Percentiles rank a stretch among this genome's conserved stretches.
These are phyloP conservation scores for Ascidia mentula DNA, from an alignment of 23 tunicate genomes.

Conservation along the genomic window DNA sequence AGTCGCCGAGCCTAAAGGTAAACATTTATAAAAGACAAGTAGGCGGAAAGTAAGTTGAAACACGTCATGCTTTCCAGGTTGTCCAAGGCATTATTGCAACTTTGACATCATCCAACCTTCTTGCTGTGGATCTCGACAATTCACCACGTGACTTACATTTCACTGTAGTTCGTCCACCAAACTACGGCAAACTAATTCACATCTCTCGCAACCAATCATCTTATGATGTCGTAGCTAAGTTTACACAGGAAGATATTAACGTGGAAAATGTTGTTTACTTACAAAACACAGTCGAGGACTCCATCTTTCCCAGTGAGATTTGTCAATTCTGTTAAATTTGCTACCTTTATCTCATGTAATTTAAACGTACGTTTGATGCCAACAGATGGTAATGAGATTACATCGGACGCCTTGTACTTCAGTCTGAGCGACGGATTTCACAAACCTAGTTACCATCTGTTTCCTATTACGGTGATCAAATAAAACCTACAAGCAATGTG, in stretches of 20 bases:
- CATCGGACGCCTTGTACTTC: constrained; percentile 73
- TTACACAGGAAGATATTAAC: constrained; percentile 66
- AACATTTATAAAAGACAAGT: background rate
- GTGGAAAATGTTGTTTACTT: constrained; percentile 22
- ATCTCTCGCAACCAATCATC: background rate
- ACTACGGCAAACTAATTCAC: constrained; percentile 26
- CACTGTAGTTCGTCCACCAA: constrained; percentile 52
- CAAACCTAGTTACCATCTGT: constrained; percentile 39
- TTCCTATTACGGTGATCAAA: constrained; percentile 54
- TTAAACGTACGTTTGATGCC: background rate
- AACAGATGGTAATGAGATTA: constrained; percentile 18
- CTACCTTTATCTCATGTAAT: background rate
- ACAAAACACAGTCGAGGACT: constrained; percentile 25
- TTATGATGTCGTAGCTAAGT: background rate
- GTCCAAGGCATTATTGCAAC: constrained; percentile 52
- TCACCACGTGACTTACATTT: constrained; percentile 40
- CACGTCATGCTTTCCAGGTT: constrained; percentile 27
- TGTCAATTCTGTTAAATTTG: background rate
- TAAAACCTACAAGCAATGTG: background rate
- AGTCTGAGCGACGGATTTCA: constrained; percentile 73
- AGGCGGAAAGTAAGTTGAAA: background rate
- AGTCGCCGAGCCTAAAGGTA: constrained; percentile 51
- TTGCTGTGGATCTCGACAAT: constrained; percentile 60
- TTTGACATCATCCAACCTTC: constrained; percentile 18
- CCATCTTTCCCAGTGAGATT: background rate